Evolutionary conservation across 2,113 vertebrate genomes (phyloP).

Genomic region (Microtus pennsylvanicus): DNA sequence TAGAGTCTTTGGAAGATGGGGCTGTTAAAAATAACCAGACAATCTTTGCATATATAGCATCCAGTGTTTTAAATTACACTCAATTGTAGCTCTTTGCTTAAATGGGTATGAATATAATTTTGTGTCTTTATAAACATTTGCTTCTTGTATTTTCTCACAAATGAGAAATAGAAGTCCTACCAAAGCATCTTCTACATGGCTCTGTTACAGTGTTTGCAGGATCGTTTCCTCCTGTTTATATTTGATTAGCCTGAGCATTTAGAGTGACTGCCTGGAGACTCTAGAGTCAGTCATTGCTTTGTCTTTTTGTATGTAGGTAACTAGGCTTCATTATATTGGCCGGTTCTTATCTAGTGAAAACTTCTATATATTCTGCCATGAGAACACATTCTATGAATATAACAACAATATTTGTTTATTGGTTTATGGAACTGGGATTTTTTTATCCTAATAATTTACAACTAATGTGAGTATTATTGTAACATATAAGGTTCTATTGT

Average conservation of each 20-base stretch:
- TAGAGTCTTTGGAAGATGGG: neutral
- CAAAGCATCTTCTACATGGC: neutral
- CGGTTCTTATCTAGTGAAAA: slow-evolving; percentile 7
- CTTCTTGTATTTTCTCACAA: neutral
- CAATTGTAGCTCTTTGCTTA: neutral
- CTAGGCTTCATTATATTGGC: slow-evolving; percentile 5
- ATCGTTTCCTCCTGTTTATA: neutral
- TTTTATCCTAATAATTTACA: slow-evolving; percentile 17
- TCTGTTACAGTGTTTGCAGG: neutral
- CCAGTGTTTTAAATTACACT: neutral
- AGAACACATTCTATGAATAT: slow-evolving; percentile 12
- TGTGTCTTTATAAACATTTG: neutral
- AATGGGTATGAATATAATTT: neutral
- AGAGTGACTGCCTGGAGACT: neutral
- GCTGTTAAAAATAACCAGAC: neutral
- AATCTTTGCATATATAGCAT: neutral
- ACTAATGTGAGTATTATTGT: neutral
- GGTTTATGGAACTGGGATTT: neutral
- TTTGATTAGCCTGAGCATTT: neutral
- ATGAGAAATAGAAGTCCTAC: neutral
- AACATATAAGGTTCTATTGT: neutral
- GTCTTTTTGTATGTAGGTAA: slow-evolving; percentile 18
- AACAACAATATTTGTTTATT: slow-evolving; percentile 42
- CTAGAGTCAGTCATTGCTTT: slow-evolving; percentile 14
- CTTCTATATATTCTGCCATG: neutral